Evolutionary conservation across 1,140 invertebrate species (phyloP).

Genomic region (Phortica variegata): DNA sequence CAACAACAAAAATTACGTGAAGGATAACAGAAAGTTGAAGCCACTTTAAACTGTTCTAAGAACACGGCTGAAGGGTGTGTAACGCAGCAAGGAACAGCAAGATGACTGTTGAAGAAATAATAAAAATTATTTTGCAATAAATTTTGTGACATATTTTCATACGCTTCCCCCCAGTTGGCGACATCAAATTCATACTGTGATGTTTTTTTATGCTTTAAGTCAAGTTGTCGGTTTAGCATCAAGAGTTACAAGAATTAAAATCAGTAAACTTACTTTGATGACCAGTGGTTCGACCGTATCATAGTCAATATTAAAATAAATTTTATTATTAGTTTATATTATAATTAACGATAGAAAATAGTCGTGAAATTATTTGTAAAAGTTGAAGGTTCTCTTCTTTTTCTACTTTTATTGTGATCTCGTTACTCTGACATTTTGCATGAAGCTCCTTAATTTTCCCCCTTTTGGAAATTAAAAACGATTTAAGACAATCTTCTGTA

Average conservation of each 20-base stretch:
- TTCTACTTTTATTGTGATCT: too few relatives aligned
- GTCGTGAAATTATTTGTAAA: too few relatives aligned
- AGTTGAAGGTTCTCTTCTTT: too few relatives aligned
- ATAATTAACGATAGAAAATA: too few relatives aligned
- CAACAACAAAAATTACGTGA: constrained; percentile 12
- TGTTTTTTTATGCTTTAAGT: constrained; percentile 22
- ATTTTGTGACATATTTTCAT: constrained; percentile 54
- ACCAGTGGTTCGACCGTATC: constrained; percentile 34
- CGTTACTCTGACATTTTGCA: too few relatives aligned
- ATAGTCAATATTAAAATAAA: not conserved
- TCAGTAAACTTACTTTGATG: too few relatives aligned
- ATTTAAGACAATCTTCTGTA: too few relatives aligned
- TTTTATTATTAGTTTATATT: not conserved
- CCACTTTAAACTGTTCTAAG: constrained; percentile 20
- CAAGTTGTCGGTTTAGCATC: too few relatives aligned
- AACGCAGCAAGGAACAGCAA: constrained; percentile 21
- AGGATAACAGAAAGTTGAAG: not conserved
- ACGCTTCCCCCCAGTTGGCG: constrained; percentile 5
- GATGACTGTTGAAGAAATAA: constrained; percentile 11
- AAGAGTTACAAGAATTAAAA: too few relatives aligned
- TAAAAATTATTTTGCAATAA: constrained; percentile 53
- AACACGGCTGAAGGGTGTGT: constrained; percentile 15
- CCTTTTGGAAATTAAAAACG: too few relatives aligned
- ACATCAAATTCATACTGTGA: not conserved
- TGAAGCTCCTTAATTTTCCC: too few relatives aligned